Evolutionary conservation across 2,888 invertebrate genomes (phyloP).

Genomic region (Drosophila demipolita): DNA sequence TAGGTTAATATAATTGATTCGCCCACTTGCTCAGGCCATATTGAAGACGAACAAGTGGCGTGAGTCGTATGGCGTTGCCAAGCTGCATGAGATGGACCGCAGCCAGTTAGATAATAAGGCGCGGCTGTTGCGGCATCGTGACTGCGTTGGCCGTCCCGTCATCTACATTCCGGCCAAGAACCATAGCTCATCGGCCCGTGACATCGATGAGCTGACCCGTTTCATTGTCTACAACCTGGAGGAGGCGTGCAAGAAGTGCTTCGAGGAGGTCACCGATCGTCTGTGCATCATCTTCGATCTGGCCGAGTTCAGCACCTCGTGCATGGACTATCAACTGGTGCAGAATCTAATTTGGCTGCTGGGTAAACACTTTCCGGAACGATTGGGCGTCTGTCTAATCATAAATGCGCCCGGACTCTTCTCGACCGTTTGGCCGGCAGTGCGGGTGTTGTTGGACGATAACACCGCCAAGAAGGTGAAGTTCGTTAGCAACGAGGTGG

Average conservation of each 20-base stretch:
- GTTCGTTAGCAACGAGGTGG: constrained; percentile 89
- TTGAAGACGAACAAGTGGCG: constrained; percentile 93
- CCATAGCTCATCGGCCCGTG: constrained; percentile 89
- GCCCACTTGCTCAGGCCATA: constrained; percentile 86
- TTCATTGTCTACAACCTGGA: constrained; percentile 90
- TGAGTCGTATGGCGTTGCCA: constrained; percentile 89
- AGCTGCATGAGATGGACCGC: constrained; percentile 86
- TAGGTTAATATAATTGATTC: constrained; percentile 16
- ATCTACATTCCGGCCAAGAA: constrained; percentile 92
- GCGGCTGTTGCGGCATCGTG: constrained; percentile 89
- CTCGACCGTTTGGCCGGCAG: constrained; percentile 91
- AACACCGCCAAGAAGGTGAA: constrained; percentile 91
- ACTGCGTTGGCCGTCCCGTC: constrained; percentile 90
- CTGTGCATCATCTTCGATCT: constrained; percentile 92
- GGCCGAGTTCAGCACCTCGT: constrained; percentile 89
- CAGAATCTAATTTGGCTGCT: constrained; percentile 92
- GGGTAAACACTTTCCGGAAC: constrained; percentile 91
- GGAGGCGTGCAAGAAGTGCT: constrained; percentile 91
- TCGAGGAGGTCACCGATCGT: constrained; percentile 92
- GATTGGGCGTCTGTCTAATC: constrained; percentile 91
- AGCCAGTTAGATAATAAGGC: constrained; percentile 89
- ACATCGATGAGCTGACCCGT: constrained; percentile 91
- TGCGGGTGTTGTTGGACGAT: constrained; percentile 91
- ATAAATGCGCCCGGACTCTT: constrained; percentile 91
- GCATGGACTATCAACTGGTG: constrained; percentile 93